These are phyloP conservation scores for Conger conger DNA, from an alignment of 2,113 vertebrate species.

Conservation along the genomic window DNA sequence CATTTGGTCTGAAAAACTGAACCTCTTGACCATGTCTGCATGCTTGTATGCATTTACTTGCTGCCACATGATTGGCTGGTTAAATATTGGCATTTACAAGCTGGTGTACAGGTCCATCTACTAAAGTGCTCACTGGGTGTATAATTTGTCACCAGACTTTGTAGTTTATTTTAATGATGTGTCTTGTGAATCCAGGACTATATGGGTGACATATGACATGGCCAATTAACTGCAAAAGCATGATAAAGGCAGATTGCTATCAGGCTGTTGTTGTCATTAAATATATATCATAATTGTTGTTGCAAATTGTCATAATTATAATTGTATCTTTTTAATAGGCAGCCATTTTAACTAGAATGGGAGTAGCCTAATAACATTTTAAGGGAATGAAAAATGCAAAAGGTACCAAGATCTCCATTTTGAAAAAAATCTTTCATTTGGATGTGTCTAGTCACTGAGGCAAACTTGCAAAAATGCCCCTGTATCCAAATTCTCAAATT, in stretches of 20 bases:
- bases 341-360: not conserved
- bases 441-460: constrained; percentile 33
- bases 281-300: not conserved
- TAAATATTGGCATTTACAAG: too few species aligned
- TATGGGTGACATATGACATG: not conserved
- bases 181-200: not conserved
- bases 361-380: not conserved
- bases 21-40: too few species aligned
- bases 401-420: not conserved
- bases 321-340: not conserved
- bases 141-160: not conserved
- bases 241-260: not conserved
- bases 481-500: constrained; percentile 83
- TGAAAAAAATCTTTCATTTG: constrained; percentile 24
- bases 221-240: not conserved
- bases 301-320: not conserved
- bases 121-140: too few species aligned
- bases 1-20: too few species aligned
- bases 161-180: not conserved
- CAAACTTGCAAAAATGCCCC: constrained; percentile 79
- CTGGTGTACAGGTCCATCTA: too few species aligned
- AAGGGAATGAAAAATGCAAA: not conserved
- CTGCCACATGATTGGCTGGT: too few species aligned
- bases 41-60: too few species aligned
- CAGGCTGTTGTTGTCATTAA: not conserved